Percentiles rank a stretch among this genome's conserved stretches.
Evolutionary conservation across 2,797 vertebrate species (phyloP).

Genomic region (Parotocinclus haroldoi): DNA sequence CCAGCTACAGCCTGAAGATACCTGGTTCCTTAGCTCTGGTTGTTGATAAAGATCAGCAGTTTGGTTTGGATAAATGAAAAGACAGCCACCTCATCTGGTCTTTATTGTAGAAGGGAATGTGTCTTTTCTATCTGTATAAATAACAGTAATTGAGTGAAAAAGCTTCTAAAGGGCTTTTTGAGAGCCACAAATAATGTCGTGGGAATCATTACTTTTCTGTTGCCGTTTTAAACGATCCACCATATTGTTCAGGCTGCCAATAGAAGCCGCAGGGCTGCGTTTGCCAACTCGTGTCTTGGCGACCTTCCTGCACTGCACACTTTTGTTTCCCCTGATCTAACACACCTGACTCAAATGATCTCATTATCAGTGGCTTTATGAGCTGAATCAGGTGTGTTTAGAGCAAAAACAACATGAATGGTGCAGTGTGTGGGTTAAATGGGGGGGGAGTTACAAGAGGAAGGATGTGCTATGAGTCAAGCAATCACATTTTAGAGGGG

Average conservation of each 20-base stretch:
- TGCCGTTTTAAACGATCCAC: too few relatives aligned
- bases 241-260: too few relatives aligned
- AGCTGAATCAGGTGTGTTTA: background rate
- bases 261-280: background rate
- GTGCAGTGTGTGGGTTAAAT: background rate
- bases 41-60: too few relatives aligned
- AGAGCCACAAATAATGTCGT: background rate
- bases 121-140: too few relatives aligned
- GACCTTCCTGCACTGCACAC: background rate
- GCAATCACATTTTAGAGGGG: too few relatives aligned
- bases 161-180: background rate
- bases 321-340: constrained; percentile 6
- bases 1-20: too few relatives aligned
- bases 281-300: constrained; percentile 8
- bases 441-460: background rate
- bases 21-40: too few relatives aligned
- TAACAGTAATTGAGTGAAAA: background rate
- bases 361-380: constrained; percentile 18
- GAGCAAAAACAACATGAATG: background rate
- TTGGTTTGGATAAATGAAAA: too few relatives aligned
- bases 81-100: too few relatives aligned
- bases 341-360: constrained; percentile 25
- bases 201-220: too few relatives aligned
- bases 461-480: too few relatives aligned
- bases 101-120: too few relatives aligned